Evolutionary conservation across 1,140 invertebrate species (phyloP).

Genomic region (Liolophura sinensis): DNA sequence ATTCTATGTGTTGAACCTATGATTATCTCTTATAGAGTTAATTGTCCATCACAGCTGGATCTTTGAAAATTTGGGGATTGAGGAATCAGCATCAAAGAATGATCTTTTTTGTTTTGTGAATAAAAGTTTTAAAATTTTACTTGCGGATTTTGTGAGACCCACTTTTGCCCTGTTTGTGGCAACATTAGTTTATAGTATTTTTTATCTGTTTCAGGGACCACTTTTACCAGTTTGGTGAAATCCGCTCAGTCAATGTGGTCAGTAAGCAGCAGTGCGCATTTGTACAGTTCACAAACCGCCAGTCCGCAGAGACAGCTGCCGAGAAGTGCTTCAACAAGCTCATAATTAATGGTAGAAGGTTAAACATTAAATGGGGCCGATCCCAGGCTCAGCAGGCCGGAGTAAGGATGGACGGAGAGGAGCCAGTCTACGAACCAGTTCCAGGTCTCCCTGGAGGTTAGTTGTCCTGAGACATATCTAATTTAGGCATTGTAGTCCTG

Average conservation of each 20-base stretch:
- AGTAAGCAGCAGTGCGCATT: conserved; percentile 96
- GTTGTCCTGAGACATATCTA: not conserved
- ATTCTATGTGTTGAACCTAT: too few species aligned
- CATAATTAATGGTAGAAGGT: conserved; percentile 65
- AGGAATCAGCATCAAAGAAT: not conserved
- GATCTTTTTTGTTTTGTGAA: not conserved
- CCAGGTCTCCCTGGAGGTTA: conserved; percentile 74
- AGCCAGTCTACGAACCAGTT: conserved; percentile 71
- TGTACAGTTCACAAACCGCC: conserved; percentile 90
- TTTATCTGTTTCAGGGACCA: conserved; percentile 68
- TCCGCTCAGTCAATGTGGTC: conserved; percentile 89
- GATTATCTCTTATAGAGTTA: too few species aligned
- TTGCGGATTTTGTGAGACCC: too few species aligned
- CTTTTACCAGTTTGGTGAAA: conserved; percentile 99
- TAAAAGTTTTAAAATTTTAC: too few species aligned
- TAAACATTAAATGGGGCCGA: conserved; percentile 95
- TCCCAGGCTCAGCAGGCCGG: conserved; percentile 47
- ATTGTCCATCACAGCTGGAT: too few species aligned
- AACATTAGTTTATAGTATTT: not conserved
- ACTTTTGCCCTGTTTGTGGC: conserved; percentile 19
- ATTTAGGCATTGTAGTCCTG: not conserved
- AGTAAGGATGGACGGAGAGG: conserved; percentile 46
- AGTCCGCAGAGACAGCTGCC: conserved; percentile 88
- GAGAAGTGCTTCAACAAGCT: conserved; percentile 97
- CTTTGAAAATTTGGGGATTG: too few species aligned